Evolutionary conservation across 2,797 vertebrate species (phyloP).

Genomic region (Leptodactylus fallax): DNA sequence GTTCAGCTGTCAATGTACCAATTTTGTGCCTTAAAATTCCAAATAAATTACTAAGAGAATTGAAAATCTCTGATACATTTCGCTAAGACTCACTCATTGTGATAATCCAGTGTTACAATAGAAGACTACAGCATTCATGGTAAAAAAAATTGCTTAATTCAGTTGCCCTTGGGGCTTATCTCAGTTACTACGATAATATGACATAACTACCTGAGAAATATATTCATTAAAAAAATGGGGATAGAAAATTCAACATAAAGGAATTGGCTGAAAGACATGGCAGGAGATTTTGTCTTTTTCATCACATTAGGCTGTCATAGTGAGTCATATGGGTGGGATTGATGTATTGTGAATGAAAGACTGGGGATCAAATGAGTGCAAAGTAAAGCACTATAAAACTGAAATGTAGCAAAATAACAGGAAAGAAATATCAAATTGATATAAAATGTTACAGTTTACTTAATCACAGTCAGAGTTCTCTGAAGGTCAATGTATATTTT

Average conservation of each 20-base stretch:
- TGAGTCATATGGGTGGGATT: conserved; percentile 15
- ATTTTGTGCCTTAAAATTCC: conserved; percentile 33
- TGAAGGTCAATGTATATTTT: not conserved
- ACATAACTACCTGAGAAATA: not conserved
- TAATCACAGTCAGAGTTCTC: not conserved
- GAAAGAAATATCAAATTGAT: not conserved
- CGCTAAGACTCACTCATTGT: not conserved
- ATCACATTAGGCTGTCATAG: not conserved
- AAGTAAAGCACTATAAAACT: not conserved
- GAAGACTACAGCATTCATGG: not conserved
- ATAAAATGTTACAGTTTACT: not conserved
- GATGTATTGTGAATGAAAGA: not conserved
- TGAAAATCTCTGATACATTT: not conserved
- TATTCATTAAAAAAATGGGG: not conserved
- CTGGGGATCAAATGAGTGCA: not conserved
- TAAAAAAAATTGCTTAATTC: not conserved
- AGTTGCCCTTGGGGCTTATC: not conserved
- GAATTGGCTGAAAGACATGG: not conserved
- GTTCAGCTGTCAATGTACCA: conserved; percentile 25
- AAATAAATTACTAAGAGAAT: not conserved
- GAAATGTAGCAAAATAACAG: not conserved
- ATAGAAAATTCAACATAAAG: not conserved
- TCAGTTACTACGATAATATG: not conserved
- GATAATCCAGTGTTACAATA: not conserved
- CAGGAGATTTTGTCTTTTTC: not conserved